These are phyloP conservation scores for Gymnoscelis rufifasciata DNA, from an alignment of 2,888 invertebrate species.

Conservation along the genomic window DNA sequence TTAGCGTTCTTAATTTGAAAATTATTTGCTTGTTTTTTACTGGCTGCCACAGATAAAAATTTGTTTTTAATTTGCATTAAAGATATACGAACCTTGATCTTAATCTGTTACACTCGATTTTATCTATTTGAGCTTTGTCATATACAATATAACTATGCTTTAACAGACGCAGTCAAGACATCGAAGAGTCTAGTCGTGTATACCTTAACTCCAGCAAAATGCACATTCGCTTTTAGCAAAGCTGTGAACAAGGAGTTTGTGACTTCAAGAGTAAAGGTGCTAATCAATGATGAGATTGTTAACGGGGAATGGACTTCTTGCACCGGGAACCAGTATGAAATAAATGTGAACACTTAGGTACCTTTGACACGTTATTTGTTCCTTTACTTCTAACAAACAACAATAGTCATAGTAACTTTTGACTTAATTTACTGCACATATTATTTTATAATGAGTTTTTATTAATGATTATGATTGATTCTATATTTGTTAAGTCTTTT, in stretches of 20 bases:
- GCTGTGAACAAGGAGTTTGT: conserved; percentile 47
- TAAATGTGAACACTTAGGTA: no score
- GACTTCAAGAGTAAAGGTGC: conserved; percentile 40
- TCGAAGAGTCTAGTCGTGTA: conserved; percentile 57
- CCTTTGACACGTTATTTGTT: no score
- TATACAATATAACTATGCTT: no score
- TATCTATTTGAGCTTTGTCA: no score
- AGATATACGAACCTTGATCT: no score
- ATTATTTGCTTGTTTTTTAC: conserved; percentile 25
- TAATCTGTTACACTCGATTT: no score
- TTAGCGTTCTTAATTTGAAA: conserved; percentile 27
- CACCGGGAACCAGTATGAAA: conserved; percentile 63
- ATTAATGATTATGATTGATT: no score
- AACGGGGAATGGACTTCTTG: conserved; percentile 64
- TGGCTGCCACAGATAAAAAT: conserved; percentile 7
- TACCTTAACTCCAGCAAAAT: conserved; percentile 50
- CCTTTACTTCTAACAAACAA: no score
- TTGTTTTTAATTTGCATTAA: neutral
- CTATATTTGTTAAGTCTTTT: no score
- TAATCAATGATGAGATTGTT: conserved; percentile 44
- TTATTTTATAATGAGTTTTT: no score
- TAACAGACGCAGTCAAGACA: conserved; percentile 68
- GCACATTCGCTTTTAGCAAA: conserved; percentile 62
- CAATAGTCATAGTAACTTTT: no score
- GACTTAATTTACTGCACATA: no score